Evolutionary conservation across 2,113 vertebrate species (phyloP), one percentile per base, ranked within the genome.

Genomic region (Eulacestoma nigropectus): DNA sequence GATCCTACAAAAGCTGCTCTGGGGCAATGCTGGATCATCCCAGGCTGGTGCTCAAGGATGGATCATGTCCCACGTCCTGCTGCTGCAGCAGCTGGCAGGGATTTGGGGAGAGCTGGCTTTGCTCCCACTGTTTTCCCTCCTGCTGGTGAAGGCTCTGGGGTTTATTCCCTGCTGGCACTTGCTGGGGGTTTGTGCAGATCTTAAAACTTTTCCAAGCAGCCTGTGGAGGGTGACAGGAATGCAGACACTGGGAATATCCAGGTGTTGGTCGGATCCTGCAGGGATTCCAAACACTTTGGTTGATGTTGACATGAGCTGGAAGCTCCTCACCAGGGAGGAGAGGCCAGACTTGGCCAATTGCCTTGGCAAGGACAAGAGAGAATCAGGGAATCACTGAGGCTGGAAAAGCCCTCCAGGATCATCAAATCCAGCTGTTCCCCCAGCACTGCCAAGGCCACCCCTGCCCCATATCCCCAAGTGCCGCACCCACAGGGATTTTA

Each of bases 91-190:
- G 1, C 68, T 33, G 59, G 25, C 9, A 52, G 65, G 72, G 56
- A 6, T n/a, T 5, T 5, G 29, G 47, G 35, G 21, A 75, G 10
- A 53, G 11, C 50, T 21, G 12, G 42, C 32, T 17, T 11, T 11
- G 2, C 9, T 1, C 15, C 6, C 3, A 0, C 18, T 9, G 9
- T 8, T 72, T 46, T 59, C 22, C 44, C 17, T 46, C 63, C 20
- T 37, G 22, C 70, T 86, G 76, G 1, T 13, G 29, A 7, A 13
- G 27, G 27, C 21, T 4, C 29, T 17, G 52, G 79, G 27, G 22
- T 76, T 76, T 68, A 12, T 72, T 89, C 68, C 16, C 77, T 53
- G 42, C 87, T 72, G 74, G 25, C 29, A 39, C 23, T 37, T 72
- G 21, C 68, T 6, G 30, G 12, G n/a, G 2, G 4, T 47, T 76